phyloP scores from a whole-genome alignment of 2,888 invertebrate species.

The Parnassius glacialis region DNA sequence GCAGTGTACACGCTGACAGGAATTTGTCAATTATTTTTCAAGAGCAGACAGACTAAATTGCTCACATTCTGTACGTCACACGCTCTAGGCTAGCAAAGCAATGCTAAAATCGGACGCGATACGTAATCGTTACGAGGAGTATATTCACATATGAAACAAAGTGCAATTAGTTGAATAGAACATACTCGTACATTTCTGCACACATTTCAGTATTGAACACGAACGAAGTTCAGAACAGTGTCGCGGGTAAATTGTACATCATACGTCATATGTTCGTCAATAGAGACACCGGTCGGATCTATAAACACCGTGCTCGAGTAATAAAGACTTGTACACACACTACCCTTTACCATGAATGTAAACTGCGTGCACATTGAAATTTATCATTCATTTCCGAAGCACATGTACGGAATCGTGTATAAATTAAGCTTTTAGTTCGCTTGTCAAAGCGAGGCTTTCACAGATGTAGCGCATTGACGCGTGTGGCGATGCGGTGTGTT shows the following conservation, averaged over 20 bases:
- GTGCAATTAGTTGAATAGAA: neutral
- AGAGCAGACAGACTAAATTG: too few species aligned
- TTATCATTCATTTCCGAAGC: neutral
- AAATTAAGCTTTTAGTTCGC: neutral
- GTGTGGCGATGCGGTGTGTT: too few species aligned
- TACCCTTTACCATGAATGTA: too few species aligned
- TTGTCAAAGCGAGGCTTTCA: constrained; percentile 7
- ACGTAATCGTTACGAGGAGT: too few species aligned
- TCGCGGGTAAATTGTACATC: neutral
- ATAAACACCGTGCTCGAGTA: too few species aligned
- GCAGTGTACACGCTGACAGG: neutral
- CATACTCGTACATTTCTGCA: neutral
- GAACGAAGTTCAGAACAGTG: neutral
- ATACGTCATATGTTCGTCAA: constrained; percentile 2
- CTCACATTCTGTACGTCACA: too few species aligned
- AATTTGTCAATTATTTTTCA: neutral
- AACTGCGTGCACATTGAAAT: neutral
- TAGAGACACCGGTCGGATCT: neutral
- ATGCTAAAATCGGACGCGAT: too few species aligned
- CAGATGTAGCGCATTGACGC: too few species aligned
- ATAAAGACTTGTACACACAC: too few species aligned
- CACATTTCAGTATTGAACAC: neutral
- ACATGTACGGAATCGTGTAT: neutral
- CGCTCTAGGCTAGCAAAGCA: too few species aligned
- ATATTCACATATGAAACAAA: too few species aligned